Conservation (phyloP, 2,113 vertebrate genomes). For the Irena cyanogastra region DNA sequence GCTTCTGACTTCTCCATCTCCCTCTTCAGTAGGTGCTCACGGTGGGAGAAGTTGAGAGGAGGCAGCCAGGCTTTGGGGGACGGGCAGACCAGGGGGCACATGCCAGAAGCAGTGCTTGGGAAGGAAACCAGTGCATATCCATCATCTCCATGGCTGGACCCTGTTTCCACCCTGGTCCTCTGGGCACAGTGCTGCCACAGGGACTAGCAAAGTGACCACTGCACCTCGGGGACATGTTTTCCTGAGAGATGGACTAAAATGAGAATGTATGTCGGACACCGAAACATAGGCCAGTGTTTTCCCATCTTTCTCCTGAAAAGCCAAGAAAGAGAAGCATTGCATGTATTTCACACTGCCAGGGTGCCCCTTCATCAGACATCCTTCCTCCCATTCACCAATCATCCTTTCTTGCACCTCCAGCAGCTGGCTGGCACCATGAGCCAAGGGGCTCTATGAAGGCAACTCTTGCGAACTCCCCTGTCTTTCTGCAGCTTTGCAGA, state of each 20-base stretch:
- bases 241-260: neutral
- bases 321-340: neutral
- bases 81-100: accelerated
- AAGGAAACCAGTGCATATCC: neutral
- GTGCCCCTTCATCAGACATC: neutral
- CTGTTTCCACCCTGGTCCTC: neutral
- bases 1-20: neutral
- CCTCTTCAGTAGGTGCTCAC: neutral
- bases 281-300: neutral
- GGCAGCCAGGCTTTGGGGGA: neutral
- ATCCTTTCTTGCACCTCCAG: neutral
- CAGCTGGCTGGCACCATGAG: neutral
- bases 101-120: neutral
- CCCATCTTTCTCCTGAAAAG: neutral
- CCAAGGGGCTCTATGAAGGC: neutral
- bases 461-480: neutral
- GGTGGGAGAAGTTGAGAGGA: neutral
- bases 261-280: neutral
- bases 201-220: neutral
- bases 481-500: neutral
- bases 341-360: neutral
- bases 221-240: accelerated
- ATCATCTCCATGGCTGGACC: neutral
- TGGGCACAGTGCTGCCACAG: neutral
- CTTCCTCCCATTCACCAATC: neutral